Percentiles rank a stretch among this genome's conserved stretches.
phyloP scores from a whole-genome alignment of 2,113 vertebrate species.

The Monarcha castaneiventris region DNA sequence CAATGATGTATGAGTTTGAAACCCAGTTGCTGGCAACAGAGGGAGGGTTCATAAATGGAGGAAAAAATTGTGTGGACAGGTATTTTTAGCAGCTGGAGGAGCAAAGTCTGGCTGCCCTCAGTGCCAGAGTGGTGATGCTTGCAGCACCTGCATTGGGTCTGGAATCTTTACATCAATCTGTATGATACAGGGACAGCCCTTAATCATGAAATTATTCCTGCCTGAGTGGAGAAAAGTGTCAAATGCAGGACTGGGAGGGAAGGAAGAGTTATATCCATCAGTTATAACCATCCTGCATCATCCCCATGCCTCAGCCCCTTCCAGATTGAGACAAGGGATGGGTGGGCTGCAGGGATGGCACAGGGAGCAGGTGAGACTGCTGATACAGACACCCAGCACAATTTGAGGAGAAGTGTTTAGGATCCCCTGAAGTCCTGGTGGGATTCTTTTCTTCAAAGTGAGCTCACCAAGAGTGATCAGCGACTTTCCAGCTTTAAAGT shows the following conservation, averaged over 20 bases:
- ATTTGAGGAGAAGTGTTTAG: background rate
- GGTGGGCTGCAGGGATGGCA: background rate
- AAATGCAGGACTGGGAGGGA: background rate
- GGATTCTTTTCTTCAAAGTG: background rate
- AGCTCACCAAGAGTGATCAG: background rate
- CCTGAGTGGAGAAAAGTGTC: background rate
- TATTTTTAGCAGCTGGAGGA: background rate
- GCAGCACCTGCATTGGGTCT: background rate
- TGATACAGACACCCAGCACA: accelerated
- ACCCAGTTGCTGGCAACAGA: background rate
- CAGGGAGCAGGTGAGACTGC: no score
- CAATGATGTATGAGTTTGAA: background rate
- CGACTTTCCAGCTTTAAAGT: background rate
- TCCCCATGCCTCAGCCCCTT: background rate
- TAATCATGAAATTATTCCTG: background rate
- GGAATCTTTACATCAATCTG: background rate
- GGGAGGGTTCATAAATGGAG: background rate
- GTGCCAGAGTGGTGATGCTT: background rate
- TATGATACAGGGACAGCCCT: accelerated
- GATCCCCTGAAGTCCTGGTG: background rate
- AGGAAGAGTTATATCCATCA: background rate
- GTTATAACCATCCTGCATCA: no score
- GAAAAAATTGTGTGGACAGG: background rate
- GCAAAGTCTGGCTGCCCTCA: background rate
- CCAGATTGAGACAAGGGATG: background rate